Evolutionary conservation across 1,140 invertebrate species (phyloP).

Genomic region (Drosophila athabasca): DNA sequence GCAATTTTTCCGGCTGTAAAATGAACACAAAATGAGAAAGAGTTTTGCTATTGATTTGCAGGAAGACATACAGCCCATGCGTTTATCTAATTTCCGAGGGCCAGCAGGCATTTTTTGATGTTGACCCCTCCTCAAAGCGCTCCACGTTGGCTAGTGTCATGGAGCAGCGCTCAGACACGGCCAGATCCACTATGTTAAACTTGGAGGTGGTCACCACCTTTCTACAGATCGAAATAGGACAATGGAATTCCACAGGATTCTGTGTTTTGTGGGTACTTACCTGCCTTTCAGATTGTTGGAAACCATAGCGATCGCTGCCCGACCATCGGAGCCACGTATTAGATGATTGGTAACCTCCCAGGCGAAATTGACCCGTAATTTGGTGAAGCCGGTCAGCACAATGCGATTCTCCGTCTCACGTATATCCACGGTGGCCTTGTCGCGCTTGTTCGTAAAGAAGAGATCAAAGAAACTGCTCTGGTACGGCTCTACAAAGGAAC

Average conservation of each 20-base stretch:
- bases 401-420: constrained; percentile 90
- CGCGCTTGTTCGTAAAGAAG: constrained; percentile 87
- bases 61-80: constrained; percentile 85
- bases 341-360: constrained; percentile 88
- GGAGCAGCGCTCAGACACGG: constrained; percentile 96
- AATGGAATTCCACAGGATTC: constrained; percentile 16
- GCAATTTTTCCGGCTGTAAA: constrained; percentile 84
- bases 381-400: constrained; percentile 88
- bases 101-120: constrained; percentile 95
- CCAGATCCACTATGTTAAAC: constrained; percentile 95
- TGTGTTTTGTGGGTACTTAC: constrained; percentile 82
- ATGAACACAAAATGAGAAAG: neutral
- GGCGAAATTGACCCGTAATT: constrained; percentile 86
- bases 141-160: constrained; percentile 96
- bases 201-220: constrained; percentile 89
- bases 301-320: constrained; percentile 91
- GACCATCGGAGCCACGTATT: constrained; percentile 88
- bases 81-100: constrained; percentile 96
- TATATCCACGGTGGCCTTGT: constrained; percentile 90
- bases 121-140: constrained; percentile 96
- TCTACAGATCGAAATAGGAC: constrained; percentile 82
- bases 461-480: constrained; percentile 93
- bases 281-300: constrained; percentile 87
- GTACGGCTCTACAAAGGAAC: constrained; percentile 91
- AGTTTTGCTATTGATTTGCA: no score